These are phyloP conservation scores for Emys orbicularis DNA, from an alignment of 2,797 vertebrate genomes.

Conservation along the genomic window DNA sequence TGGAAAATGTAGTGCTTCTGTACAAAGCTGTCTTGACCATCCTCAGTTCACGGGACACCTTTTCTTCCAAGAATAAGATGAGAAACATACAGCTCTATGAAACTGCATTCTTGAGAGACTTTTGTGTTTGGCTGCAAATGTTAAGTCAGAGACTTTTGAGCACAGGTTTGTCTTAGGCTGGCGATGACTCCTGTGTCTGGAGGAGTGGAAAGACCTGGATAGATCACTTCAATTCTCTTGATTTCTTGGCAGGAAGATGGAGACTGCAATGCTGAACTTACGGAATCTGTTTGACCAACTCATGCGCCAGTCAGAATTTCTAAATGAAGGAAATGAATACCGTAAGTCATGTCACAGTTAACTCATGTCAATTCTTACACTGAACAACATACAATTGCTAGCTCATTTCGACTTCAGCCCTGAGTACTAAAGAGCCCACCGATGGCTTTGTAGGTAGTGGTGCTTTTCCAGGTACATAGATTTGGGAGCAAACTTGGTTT, in stretches of 20 bases:
- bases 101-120: neutral
- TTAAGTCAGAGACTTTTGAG: neutral
- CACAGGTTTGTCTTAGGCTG: neutral
- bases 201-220: neutral
- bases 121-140: constrained; percentile 3
- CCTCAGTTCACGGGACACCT: neutral
- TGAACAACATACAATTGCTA: too few species aligned
- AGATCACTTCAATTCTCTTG: constrained; percentile 52
- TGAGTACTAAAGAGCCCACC: accelerated
- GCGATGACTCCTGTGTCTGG: neutral
- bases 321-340: constrained; percentile 91
- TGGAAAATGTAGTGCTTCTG: neutral
- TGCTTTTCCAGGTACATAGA: neutral
- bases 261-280: constrained; percentile 84
- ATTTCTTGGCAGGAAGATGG: constrained; percentile 86
- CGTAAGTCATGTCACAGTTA: constrained; percentile 85
- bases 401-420: accelerated
- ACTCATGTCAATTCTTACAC: too few species aligned
- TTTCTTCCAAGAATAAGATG: neutral
- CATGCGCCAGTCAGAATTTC: constrained; percentile 85
- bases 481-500: neutral
- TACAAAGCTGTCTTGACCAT: neutral
- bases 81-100: accelerated
- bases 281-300: constrained; percentile 89
- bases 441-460: neutral